Evolutionary conservation across 2,888 invertebrate species (phyloP).

Genomic region (Orchesella flavescens): DNA sequence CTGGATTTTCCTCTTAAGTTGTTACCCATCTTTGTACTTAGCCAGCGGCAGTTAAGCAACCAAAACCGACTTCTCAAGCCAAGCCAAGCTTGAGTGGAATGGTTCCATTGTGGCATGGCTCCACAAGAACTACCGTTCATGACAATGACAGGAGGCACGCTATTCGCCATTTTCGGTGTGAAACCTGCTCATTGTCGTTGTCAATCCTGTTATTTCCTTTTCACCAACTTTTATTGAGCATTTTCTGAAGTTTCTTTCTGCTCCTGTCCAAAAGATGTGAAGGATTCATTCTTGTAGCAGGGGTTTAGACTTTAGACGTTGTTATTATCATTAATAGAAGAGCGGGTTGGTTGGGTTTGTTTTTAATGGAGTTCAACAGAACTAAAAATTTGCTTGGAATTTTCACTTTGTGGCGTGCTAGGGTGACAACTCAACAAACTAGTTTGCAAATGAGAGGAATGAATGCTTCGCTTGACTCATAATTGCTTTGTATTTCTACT

Average conservation of each 20-base stretch:
- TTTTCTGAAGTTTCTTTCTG: slow-evolving; percentile 27
- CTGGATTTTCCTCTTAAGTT: slow-evolving; percentile 25
- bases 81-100: slow-evolving; percentile 37
- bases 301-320: slow-evolving; percentile 21
- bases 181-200: slow-evolving; percentile 61
- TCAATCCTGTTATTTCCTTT: slow-evolving; percentile 48
- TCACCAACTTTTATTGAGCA: slow-evolving; percentile 13
- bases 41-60: slow-evolving; percentile 27
- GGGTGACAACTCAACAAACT: background rate
- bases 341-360: background rate
- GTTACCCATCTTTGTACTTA: background rate
- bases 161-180: slow-evolving; percentile 56
- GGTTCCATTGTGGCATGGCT: slow-evolving; percentile 55
- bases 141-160: slow-evolving; percentile 42
- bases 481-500: background rate
- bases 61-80: background rate
- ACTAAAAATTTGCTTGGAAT: slow-evolving; percentile 43
- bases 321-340: slow-evolving; percentile 14
- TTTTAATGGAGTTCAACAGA: slow-evolving; percentile 37
- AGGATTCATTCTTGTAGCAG: slow-evolving; percentile 8
- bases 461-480: background rate
- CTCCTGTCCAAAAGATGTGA: slow-evolving; percentile 36
- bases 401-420: slow-evolving; percentile 13
- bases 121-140: slow-evolving; percentile 38
- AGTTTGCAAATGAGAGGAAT: slow-evolving; percentile 33